Conservation (phyloP, 2,113 vertebrate species). For the Malaclemys terrapin region DNA sequence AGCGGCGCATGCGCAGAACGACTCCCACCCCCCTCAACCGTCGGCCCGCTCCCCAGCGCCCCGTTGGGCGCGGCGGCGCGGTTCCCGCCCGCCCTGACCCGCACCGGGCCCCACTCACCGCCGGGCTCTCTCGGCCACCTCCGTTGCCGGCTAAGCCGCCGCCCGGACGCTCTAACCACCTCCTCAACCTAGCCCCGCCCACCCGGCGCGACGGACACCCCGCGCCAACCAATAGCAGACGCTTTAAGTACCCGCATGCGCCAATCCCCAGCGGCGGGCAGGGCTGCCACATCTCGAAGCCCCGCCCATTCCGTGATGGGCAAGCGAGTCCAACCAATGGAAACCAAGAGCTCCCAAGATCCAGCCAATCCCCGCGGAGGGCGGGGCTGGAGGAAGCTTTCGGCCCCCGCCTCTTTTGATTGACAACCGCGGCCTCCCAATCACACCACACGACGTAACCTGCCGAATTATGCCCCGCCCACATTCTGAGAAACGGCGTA, state of each 20-base stretch:
- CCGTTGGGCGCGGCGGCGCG: rapidly evolving
- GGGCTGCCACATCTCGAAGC: neutral
- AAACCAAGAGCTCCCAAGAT: neutral
- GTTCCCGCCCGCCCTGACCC: neutral
- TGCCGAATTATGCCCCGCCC: neutral
- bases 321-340: neutral
- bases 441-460: neutral
- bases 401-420: neutral
- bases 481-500: neutral
- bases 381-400: neutral
- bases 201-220: neutral
- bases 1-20: neutral
- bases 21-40: neutral
- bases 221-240: neutral
- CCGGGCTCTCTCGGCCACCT: neutral
- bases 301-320: neutral
- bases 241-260: neutral
- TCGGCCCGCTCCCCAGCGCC: neutral
- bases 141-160: constrained; percentile 3
- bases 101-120: neutral
- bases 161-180: constrained; percentile 4
- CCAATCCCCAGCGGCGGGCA: neutral
- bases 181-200: neutral
- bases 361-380: neutral
- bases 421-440: neutral